A percentile compares a stretch with the other conserved stretches of the same genome.
These are phyloP conservation scores for Rhagoletis pomonella DNA, from an alignment of 1,140 invertebrate species.

Conservation along the genomic window DNA sequence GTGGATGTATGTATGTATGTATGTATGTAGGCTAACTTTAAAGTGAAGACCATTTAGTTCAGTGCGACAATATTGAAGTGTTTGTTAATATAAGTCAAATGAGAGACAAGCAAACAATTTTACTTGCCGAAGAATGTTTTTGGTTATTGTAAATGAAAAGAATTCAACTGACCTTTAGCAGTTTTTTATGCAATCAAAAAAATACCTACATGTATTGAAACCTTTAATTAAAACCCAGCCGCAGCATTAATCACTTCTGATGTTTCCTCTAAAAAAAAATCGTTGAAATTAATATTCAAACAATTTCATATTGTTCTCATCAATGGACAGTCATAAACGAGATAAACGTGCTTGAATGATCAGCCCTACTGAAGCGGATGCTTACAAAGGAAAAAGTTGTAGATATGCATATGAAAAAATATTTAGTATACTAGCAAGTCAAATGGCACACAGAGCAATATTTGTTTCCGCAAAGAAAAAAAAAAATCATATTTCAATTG, in stretches of 20 bases:
- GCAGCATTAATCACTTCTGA: conserved; percentile 5
- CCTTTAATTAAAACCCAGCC: not conserved
- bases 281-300: not conserved
- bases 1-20: no score
- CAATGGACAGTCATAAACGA: not conserved
- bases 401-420: not conserved
- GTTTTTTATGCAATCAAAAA: not conserved
- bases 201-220: not conserved
- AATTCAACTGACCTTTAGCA: not conserved
- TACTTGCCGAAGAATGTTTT: no score
- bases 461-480: not conserved
- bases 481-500: conserved; percentile 39
- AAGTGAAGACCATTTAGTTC: no score
- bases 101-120: not conserved
- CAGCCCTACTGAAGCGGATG: not conserved
- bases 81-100: not conserved
- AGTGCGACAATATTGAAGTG: not conserved
- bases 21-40: no score
- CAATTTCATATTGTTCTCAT: conserved; percentile 22
- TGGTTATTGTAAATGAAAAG: no score
- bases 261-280: not conserved
- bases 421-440: not conserved
- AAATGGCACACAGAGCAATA: conserved; percentile 5
- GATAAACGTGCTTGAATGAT: not conserved
- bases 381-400: not conserved